Conservation (phyloP, 2,113 vertebrate genomes). For the Polypterus senegalus region DNA sequence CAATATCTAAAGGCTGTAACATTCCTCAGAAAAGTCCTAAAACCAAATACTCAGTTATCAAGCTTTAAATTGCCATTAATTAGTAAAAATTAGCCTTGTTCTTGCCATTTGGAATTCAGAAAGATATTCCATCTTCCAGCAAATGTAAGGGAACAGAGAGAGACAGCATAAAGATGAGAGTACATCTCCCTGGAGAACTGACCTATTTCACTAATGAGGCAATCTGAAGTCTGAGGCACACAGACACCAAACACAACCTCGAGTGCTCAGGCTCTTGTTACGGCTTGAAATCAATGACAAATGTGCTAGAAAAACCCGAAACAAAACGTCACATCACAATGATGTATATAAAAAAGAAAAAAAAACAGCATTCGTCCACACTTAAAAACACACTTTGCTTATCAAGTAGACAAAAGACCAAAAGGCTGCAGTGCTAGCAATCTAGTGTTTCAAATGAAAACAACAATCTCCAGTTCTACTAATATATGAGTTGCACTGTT, state of each 20-base stretch:
- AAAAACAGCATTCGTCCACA: no score
- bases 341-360: no score
- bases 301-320: no score
- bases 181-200: slow-evolving; percentile 9
- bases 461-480: no score
- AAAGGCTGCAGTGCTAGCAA: no score
- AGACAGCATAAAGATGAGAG: background rate
- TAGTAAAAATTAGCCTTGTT: background rate
- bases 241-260: slow-evolving; percentile 7
- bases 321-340: no score
- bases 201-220: slow-evolving; percentile 16
- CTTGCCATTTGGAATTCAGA: background rate
- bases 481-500: no score
- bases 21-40: no score
- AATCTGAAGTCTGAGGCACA: slow-evolving; percentile 7
- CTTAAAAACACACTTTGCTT: no score
- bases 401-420: no score
- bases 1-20: no score
- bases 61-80: background rate
- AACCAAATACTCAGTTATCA: background rate
- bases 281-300: background rate
- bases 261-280: background rate
- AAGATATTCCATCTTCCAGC: background rate
- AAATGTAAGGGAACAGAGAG: background rate
- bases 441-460: no score